Percentiles rank a stretch among this genome's conserved stretches.
phyloP scores from a whole-genome alignment of 2,797 vertebrate genomes.

The Staurois parvus region DNA sequence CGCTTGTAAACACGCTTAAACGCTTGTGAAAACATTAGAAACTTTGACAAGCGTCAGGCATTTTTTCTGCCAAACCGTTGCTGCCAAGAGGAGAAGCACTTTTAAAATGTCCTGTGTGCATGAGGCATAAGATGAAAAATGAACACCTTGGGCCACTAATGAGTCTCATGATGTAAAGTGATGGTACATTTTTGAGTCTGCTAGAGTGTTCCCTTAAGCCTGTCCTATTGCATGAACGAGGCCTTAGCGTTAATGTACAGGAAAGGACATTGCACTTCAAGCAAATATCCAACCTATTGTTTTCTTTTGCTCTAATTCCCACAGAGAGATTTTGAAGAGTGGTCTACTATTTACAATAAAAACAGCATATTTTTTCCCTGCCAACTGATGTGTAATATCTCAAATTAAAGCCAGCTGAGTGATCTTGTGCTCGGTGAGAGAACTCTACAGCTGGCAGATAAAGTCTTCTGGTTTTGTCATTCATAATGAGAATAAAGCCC shows the following conservation, averaged over 20 bases:
- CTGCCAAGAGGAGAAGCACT: no score
- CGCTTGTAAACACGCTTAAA: no score
- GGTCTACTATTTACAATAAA: conserved; percentile 51
- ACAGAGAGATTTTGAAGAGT: conserved; percentile 27
- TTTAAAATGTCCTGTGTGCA: no score
- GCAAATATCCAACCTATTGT: conserved; percentile 58
- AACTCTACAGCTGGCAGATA: neutral
- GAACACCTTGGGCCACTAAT: neutral
- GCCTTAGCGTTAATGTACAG: neutral
- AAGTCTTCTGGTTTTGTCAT: conserved; percentile 4
- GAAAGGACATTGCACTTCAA: conserved; percentile 7
- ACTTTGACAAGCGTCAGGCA: no score
- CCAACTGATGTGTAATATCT: conserved; percentile 47
- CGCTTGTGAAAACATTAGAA: no score
- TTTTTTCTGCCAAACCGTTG: no score
- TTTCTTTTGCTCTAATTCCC: conserved; percentile 71
- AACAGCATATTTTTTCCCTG: conserved; percentile 28
- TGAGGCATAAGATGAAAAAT: no score
- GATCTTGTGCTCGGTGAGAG: conserved; percentile 6
- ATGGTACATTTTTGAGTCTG: neutral
- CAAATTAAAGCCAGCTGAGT: conserved; percentile 55
- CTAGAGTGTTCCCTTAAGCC: neutral
- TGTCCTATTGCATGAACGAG: neutral
- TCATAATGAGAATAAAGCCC: neutral
- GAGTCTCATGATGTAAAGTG: neutral